Evolutionary conservation across 1,140 invertebrate species (phyloP).

Genomic region (Potamilus streckersoni): DNA sequence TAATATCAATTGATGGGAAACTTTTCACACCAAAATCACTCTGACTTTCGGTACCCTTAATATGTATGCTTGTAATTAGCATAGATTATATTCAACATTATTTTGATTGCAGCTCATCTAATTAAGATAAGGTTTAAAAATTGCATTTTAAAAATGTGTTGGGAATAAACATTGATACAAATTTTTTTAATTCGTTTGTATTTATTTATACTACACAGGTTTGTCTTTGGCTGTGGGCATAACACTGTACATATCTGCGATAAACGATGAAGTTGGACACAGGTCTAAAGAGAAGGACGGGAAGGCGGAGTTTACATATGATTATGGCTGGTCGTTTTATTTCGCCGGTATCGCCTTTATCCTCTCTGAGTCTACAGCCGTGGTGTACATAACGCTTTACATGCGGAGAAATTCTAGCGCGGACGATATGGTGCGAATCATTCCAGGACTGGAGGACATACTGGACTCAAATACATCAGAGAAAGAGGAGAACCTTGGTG

Average conservation of each 20-base stretch:
- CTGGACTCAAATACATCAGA: constrained; percentile 22
- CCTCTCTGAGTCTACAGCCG: constrained; percentile 50
- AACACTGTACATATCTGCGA: constrained; percentile 60
- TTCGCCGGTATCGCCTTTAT: constrained; percentile 53
- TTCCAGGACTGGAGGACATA: constrained; percentile 51
- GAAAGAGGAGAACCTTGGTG: constrained; percentile 5
- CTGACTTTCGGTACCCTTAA: background rate
- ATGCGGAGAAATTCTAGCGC: constrained; percentile 42
- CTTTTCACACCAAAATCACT: too few relatives aligned
- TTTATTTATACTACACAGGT: constrained; percentile 36
- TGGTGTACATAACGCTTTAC: constrained; percentile 53
- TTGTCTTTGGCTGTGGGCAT: constrained; percentile 54
- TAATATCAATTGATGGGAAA: too few relatives aligned
- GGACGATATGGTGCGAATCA: constrained; percentile 51
- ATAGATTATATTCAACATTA: background rate
- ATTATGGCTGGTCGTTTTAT: constrained; percentile 60
- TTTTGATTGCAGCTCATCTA: background rate
- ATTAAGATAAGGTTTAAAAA: background rate
- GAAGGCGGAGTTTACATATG: constrained; percentile 44
- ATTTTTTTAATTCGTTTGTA: background rate
- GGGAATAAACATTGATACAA: too few relatives aligned
- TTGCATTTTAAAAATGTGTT: background rate
- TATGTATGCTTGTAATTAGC: background rate
- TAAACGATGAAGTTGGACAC: constrained; percentile 62
- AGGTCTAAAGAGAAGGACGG: constrained; percentile 38